Evolutionary conservation across 2,113 vertebrate species (phyloP).

Genomic region (Macquaria ambigua): DNA sequence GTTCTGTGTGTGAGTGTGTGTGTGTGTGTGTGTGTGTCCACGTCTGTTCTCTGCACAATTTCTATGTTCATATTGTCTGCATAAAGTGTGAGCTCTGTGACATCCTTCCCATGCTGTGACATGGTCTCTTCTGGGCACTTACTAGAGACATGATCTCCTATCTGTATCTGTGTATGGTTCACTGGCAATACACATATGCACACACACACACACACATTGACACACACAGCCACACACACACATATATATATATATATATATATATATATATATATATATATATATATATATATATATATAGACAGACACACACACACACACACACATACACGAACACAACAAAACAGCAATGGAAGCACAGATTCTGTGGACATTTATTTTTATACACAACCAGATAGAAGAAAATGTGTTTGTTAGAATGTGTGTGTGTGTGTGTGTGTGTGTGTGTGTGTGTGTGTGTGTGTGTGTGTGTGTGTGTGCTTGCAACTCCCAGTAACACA

Average conservation of each 20-base stretch:
- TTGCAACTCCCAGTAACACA: slow-evolving; percentile 16
- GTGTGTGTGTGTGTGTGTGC: not conserved
- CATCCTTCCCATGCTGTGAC: slow-evolving; percentile 6
- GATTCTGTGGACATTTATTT: slow-evolving; percentile 39
- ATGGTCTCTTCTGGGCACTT: slow-evolving; percentile 10
- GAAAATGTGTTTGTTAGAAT: not conserved
- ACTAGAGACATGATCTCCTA: not conserved
- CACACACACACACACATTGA: not conserved
- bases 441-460: not conserved
- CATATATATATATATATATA: too few relatives aligned
- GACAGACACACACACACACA: too few relatives aligned
- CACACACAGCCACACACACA: too few relatives aligned
- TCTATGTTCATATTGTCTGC: not conserved
- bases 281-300: too few relatives aligned
- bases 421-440: too few relatives aligned
- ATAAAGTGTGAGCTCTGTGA: not conserved
- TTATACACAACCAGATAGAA: not conserved
- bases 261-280: too few relatives aligned
- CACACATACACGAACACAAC: not conserved
- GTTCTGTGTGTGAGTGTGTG: not conserved
- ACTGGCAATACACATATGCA: not conserved
- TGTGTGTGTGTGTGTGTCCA: not conserved
- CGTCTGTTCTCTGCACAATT: not conserved
- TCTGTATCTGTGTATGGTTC: not conserved
- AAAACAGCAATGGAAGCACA: slow-evolving; percentile 44